These are phyloP conservation scores for Drosophila ezoana DNA, from an alignment of 2,888 invertebrate genomes.

Conservation along the genomic window DNA sequence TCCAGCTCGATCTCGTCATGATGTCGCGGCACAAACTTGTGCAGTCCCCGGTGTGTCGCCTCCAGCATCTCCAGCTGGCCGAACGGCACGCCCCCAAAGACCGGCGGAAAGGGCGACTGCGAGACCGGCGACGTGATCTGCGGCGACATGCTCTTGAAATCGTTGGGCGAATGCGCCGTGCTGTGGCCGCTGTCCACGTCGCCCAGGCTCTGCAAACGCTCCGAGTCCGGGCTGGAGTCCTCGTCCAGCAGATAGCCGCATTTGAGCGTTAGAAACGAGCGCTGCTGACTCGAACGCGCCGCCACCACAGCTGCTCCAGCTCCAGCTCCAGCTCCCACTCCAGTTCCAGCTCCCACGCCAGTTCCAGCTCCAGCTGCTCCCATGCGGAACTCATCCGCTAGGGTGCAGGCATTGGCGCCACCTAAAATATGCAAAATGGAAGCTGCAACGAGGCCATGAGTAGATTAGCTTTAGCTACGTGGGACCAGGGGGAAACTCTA, in stretches of 20 bases:
- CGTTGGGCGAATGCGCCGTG: conserved; percentile 96
- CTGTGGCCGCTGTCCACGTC: conserved; percentile 96
- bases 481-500: conserved; percentile 5
- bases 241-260: conserved; percentile 91
- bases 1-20: conserved; percentile 98
- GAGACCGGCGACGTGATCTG: conserved; percentile 87
- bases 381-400: conserved; percentile 86
- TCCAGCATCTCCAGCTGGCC: conserved; percentile 94
- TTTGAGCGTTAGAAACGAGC: conserved; percentile 89
- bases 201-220: conserved; percentile 90
- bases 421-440: conserved; percentile 87
- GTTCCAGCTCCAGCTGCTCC: conserved; percentile 63
- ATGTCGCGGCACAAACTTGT: conserved; percentile 97
- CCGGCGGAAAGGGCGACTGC: conserved; percentile 88
- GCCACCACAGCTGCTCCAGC: conserved; percentile 17
- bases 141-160: conserved; percentile 94
- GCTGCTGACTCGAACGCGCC: conserved; percentile 75
- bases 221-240: conserved; percentile 94
- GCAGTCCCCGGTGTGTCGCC: conserved; percentile 97
- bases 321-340: conserved; percentile 51
- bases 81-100: conserved; percentile 91
- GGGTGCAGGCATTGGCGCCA: conserved; percentile 56
- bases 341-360: conserved; percentile 35
- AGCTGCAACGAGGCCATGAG: conserved; percentile 86
- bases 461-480: conserved; percentile 66